These are phyloP conservation scores for Spea bombifrons DNA, from an alignment of 2,113 vertebrate genomes.

Conservation along the genomic window DNA sequence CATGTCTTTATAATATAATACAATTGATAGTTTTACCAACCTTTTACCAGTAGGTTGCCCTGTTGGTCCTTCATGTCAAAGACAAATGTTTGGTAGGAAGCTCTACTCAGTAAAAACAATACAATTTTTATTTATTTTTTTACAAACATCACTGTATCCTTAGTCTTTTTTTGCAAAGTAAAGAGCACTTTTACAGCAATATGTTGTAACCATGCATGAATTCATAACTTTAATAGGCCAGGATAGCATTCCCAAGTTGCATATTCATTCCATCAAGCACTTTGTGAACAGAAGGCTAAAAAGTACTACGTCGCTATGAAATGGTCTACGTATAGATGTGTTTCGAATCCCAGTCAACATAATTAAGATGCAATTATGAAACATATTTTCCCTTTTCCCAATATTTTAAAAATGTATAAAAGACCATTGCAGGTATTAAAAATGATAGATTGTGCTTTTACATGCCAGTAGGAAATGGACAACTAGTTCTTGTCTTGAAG, in stretches of 20 bases:
- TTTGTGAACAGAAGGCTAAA: slow-evolving; percentile 34
- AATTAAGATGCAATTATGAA: slow-evolving; percentile 19
- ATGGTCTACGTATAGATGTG: neutral
- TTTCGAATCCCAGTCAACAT: slow-evolving; percentile 12
- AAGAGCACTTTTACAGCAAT: slow-evolving; percentile 47
- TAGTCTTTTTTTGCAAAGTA: slow-evolving; percentile 18
- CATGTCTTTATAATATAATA: too few relatives aligned
- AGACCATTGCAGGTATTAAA: slow-evolving; percentile 36
- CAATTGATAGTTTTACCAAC: too few relatives aligned
- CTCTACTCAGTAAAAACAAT: slow-evolving; percentile 18
- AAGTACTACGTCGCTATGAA: neutral
- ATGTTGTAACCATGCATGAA: slow-evolving; percentile 48
- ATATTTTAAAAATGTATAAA: slow-evolving; percentile 30
- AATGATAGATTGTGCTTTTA: slow-evolving; percentile 39
- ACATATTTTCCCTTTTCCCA: slow-evolving; percentile 11
- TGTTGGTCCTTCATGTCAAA: too few relatives aligned
- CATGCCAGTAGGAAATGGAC: slow-evolving; percentile 21
- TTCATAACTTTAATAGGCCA: slow-evolving; percentile 22
- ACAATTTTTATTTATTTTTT: slow-evolving; percentile 8
- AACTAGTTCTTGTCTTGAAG: slow-evolving; percentile 2
- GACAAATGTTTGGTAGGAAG: too few relatives aligned
- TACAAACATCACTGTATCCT: slow-evolving; percentile 24
- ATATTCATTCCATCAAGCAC: slow-evolving; percentile 48
- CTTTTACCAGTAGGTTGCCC: too few relatives aligned
- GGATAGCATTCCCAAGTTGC: slow-evolving; percentile 44